phyloP scores from a whole-genome alignment of 2,113 vertebrate genomes.

The Patagioenas fasciata region DNA sequence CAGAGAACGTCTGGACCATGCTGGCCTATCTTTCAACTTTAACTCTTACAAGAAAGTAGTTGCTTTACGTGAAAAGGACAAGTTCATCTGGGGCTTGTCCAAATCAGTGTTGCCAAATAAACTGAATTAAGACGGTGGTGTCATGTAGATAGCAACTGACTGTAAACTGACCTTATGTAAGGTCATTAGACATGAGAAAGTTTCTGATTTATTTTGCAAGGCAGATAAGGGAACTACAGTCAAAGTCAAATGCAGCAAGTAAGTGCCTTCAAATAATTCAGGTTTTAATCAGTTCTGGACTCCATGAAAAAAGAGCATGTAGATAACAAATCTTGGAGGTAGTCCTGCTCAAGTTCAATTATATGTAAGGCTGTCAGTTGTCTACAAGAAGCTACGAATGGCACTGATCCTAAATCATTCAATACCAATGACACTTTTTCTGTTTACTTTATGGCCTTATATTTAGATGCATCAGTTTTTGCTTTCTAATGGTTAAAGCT shows the following conservation, averaged over 20 bases:
- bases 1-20: background rate
- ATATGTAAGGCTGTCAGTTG: background rate
- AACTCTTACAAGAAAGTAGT: background rate
- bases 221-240: background rate
- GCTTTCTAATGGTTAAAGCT: background rate
- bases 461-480: background rate
- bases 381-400: background rate
- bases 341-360: background rate
- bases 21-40: constrained; percentile 3
- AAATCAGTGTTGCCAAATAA: background rate
- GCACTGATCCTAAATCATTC: background rate
- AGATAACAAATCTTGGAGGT: background rate
- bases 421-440: background rate
- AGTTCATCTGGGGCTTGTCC: constrained; percentile 12
- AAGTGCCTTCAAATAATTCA: background rate
- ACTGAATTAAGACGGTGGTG: background rate
- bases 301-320: background rate
- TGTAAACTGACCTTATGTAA: background rate
- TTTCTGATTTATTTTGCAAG: background rate
- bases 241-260: background rate
- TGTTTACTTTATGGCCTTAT: background rate
- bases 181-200: background rate
- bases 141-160: background rate
- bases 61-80: background rate
- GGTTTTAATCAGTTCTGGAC: background rate